Base-by-base conservation (phyloP, 2,797 vertebrate species). In the Delichon dasypus region DNA sequence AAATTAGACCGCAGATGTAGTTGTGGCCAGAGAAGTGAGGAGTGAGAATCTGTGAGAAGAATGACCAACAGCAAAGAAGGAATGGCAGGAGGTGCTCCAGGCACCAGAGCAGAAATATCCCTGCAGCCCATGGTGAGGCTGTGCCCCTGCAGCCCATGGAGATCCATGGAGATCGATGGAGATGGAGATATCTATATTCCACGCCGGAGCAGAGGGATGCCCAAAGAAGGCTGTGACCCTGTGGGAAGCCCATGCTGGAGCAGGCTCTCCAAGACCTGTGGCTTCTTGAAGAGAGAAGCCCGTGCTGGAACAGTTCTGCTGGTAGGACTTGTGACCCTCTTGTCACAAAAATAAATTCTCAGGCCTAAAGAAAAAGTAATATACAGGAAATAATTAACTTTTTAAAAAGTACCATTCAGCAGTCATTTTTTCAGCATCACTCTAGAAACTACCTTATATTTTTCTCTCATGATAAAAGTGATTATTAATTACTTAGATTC, bases 181-280 rank as follows among this genome's bases (percentile, higher is more conserved):
- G 22, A 42, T 47, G 40, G n/a, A 68, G 55, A 15, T 0, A 26
- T 9, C 5, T 36, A 70, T 16, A 19, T 8, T 17, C 29, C 51
- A 58, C 0, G 0, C 17, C 29, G 51, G n/a, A 40, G 17, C 17
- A 78, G 17, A 29, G 14, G 7, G 11, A 48, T 71, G 42, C 15
- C 25, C 26, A 44, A 26, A 77, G 51, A 25, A 57, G 14, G 12
- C 15, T 71, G 45, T 19, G 65, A 51, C 8, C 32, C 38, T 7
- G 7, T 38, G n/a, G 58, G 30, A 40, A 65, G 9, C 16, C 13
- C 11, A n/a, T 13, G 36, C 6, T 50, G 32, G 29, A 38, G 20
- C 23, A 65, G 51, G 8, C 13, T 57, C 13, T 76, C 11, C 9
- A 9, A 14, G 27, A 50, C 36, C 26, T 44, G 36, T 44, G 57